Conservation (phyloP, 1,140 invertebrate species). For the Drosophila funebris region DNA sequence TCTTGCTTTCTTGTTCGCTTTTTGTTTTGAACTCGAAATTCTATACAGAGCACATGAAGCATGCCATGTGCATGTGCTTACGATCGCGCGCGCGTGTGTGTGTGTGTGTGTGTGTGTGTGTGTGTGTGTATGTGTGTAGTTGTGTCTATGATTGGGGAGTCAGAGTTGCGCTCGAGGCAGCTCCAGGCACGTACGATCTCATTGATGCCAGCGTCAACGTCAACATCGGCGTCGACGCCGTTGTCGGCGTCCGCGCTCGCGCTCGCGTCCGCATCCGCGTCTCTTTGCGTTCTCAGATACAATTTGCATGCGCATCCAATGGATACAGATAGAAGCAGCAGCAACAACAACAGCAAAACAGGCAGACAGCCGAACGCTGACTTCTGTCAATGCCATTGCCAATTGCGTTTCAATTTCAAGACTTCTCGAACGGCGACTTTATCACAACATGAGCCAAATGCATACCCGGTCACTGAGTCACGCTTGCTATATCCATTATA, state of each 20-base stretch:
- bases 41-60: slow-evolving; percentile 36
- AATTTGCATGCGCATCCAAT: slow-evolving; percentile 38
- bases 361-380: neutral
- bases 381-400: slow-evolving; percentile 40
- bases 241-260: no score
- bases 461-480: slow-evolving; percentile 33
- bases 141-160: slow-evolving; percentile 13
- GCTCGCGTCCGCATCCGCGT: neutral
- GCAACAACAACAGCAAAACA: neutral
- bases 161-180: slow-evolving; percentile 26
- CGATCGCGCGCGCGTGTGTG: neutral
- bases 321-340: neutral
- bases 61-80: slow-evolving; percentile 15
- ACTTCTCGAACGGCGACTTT: slow-evolving; percentile 21
- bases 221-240: neutral
- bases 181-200: slow-evolving; percentile 39
- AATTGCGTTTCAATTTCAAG: slow-evolving; percentile 48
- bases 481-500: neutral
- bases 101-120: neutral
- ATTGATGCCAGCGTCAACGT: neutral
- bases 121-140: neutral
- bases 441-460: slow-evolving; percentile 25
- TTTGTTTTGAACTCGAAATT: slow-evolving; percentile 54
- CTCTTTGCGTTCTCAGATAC: neutral
- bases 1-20: slow-evolving; percentile 5